phyloP scores from a whole-genome alignment of 1,140 invertebrate genomes.

The Armadillidium nasatum region DNA sequence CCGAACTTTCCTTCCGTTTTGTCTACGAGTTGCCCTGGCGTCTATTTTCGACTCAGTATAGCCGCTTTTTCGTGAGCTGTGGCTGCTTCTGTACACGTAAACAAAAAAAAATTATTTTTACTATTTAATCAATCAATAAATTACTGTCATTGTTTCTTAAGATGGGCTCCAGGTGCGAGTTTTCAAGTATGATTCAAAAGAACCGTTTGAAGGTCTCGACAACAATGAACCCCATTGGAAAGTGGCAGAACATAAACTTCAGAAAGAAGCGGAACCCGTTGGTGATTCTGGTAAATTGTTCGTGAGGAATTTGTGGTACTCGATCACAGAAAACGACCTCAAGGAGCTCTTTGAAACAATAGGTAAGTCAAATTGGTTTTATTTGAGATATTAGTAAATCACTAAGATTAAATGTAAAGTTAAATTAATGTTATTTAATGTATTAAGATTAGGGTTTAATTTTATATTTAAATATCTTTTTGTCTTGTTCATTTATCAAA shows the following conservation, averaged over 20 bases:
- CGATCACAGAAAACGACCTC: conserved; percentile 80
- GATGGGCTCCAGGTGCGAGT: conserved; percentile 52
- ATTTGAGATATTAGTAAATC: neutral
- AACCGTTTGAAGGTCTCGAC: conserved; percentile 46
- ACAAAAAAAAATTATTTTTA: neutral
- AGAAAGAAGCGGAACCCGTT: conserved; percentile 69
- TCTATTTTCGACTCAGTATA: no score
- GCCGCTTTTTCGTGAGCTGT: no score
- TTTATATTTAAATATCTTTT: no score
- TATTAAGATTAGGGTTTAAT: no score
- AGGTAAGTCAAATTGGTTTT: conserved; percentile 57
- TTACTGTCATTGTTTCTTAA: neutral
- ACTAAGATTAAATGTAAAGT: no score
- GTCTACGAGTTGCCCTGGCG: no score
- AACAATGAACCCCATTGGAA: conserved; percentile 60
- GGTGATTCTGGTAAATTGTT: conserved; percentile 90
- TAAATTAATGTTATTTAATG: no score
- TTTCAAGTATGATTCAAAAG: conserved; percentile 46
- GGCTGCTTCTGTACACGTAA: no score
- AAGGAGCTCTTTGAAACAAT: conserved; percentile 77
- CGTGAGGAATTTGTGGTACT: conserved; percentile 87
- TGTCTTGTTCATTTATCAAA: no score
- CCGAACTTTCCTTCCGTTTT: no score
- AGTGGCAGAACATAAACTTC: conserved; percentile 63
- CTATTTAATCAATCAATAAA: neutral